These are phyloP conservation scores for Glaucomys volans DNA, from an alignment of 2,113 vertebrate species.

Conservation along the genomic window DNA sequence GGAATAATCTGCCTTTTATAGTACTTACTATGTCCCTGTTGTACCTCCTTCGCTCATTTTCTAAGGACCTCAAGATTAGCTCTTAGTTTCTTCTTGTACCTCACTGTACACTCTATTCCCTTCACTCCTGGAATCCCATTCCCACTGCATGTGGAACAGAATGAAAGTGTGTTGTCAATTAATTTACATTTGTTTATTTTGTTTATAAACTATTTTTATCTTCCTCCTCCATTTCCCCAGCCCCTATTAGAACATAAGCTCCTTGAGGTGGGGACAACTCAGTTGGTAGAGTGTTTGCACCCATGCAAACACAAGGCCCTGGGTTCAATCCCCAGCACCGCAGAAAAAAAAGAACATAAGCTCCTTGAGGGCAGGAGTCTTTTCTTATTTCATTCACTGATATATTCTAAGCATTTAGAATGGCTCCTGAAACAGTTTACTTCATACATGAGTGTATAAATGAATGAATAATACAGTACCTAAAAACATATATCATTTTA, in stretches of 20 bases:
- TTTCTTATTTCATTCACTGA: not conserved
- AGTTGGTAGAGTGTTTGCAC: too few relatives aligned
- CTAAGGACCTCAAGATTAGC: not conserved
- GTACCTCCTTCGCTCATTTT: not conserved
- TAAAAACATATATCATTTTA: not conserved
- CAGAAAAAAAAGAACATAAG: not conserved
- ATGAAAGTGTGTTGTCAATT: not conserved
- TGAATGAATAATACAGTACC: not conserved
- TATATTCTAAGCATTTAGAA: not conserved
- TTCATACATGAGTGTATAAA: not conserved
- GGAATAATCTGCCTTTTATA: slow-evolving; percentile 56
- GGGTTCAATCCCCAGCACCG: too few relatives aligned
- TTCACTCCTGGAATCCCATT: not conserved
- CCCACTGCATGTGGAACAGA: not conserved
- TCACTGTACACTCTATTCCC: not conserved
- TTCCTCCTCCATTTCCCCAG: not conserved
- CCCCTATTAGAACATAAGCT: not conserved
- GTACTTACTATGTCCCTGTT: slow-evolving; percentile 32
- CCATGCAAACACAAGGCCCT: too few relatives aligned
- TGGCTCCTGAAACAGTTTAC: not conserved
- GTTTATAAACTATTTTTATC: not conserved
- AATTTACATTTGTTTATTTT: not conserved
- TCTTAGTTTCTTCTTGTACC: not conserved
- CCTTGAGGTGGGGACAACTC: too few relatives aligned
- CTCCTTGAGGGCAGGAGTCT: not conserved